Conservation (phyloP, 2,888 invertebrate species). For the Drosophila sordidapex region DNA sequence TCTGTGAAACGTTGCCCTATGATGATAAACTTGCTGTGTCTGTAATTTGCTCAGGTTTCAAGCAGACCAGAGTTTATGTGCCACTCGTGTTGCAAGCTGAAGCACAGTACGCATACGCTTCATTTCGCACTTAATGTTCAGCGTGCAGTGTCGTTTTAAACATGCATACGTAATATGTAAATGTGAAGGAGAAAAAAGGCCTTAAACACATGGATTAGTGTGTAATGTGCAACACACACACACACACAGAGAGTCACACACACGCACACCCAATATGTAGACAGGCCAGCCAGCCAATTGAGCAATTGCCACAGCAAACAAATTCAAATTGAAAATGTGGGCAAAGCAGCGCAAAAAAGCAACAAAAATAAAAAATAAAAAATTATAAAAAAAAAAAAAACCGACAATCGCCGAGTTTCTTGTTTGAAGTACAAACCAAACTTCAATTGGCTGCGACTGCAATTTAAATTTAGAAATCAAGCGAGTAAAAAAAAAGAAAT, state of each 20-base stretch:
- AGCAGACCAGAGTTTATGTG: conserved; percentile 19
- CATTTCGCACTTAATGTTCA: conserved; percentile 53
- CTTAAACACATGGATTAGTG: conserved; percentile 75
- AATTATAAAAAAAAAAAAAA: conserved; percentile 16
- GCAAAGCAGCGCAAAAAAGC: conserved; percentile 64
- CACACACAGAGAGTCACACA: conserved; percentile 17
- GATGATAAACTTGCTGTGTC: background rate
- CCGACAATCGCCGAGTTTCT: conserved; percentile 65
- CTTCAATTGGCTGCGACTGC: conserved; percentile 74
- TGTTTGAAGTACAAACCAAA: conserved; percentile 66
- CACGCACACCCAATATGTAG: conserved; percentile 35
- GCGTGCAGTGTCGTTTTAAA: conserved; percentile 45
- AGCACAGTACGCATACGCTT: conserved; percentile 65
- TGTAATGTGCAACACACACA: conserved; percentile 65
- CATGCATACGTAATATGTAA: conserved; percentile 26
- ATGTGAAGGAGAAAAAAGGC: conserved; percentile 57
- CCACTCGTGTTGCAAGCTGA: conserved; percentile 33
- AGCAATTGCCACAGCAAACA: conserved; percentile 81
- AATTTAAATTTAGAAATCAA: conserved; percentile 69
- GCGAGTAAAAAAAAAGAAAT: conserved; percentile 12
- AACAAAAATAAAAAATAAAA: conserved; percentile 15
- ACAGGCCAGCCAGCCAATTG: conserved; percentile 75
- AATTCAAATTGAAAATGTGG: conserved; percentile 81
- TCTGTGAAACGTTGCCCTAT: background rate
- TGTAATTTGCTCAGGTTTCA: conserved; percentile 28